Evolutionary conservation across 92 coral and sea anemone genomes (phyloP).

Genomic region (Porites evermanni): DNA sequence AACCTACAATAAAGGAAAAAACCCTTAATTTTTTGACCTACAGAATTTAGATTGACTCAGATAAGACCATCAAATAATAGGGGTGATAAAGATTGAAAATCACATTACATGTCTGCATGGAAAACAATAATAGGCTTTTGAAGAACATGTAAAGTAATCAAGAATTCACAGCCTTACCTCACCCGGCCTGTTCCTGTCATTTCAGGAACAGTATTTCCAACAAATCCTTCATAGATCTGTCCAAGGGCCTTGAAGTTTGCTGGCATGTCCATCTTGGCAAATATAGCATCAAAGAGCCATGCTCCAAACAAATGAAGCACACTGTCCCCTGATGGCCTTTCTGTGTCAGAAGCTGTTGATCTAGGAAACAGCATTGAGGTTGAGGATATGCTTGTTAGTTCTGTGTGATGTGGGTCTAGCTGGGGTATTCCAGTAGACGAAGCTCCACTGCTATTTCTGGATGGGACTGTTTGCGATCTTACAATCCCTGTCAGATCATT

Average conservation of each 20-base stretch:
- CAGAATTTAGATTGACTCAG: too few relatives aligned
- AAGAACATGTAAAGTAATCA: too few relatives aligned
- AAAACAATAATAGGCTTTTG: too few relatives aligned
- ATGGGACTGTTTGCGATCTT: conserved; percentile 84
- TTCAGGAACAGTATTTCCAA: conserved; percentile 28
- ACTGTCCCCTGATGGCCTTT: conserved; percentile 92
- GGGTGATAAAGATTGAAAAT: too few relatives aligned
- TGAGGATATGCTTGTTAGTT: conserved; percentile 31
- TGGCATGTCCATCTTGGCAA: conserved; percentile 83
- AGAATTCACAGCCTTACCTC: background rate
- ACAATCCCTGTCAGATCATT: conserved; percentile 71
- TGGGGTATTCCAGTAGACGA: conserved; percentile 28
- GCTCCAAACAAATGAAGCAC: conserved; percentile 93
- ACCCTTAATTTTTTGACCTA: too few relatives aligned
- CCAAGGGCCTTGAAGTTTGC: conserved; percentile 72
- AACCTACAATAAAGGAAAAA: too few relatives aligned
- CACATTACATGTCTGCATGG: too few relatives aligned
- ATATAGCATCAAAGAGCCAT: conserved; percentile 96
- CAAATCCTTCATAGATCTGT: conserved; percentile 68
- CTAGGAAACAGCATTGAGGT: conserved; percentile 70
- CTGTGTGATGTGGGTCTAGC: conserved; percentile 35
- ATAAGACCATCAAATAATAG: too few relatives aligned
- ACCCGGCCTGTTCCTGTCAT: background rate
- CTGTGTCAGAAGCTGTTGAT: conserved; percentile 35
- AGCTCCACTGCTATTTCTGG: conserved; percentile 84